A percentile compares a stretch with the other conserved stretches of the same genome.
Conservation (phyloP, 2,113 vertebrate species). For the Syngnathus floridae region DNA sequence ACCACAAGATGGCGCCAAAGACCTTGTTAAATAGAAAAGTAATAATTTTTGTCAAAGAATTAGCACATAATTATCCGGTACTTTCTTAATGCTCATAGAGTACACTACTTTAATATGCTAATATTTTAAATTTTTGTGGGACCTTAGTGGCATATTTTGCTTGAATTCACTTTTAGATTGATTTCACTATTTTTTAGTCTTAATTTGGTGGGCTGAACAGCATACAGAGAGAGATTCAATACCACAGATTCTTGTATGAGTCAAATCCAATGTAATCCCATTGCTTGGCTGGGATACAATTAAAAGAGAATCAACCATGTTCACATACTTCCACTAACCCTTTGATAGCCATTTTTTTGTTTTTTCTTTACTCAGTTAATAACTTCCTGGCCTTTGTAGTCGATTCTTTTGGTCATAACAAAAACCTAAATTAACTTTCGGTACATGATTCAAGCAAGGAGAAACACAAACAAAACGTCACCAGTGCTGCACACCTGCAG, state of each 20-base stretch:
- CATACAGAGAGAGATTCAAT: not conserved
- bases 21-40: not conserved
- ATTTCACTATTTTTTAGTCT: not conserved
- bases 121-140: not conserved
- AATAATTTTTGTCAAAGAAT: not conserved
- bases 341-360: not conserved
- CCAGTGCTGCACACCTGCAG: conserved; percentile 43
- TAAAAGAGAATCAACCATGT: not conserved
- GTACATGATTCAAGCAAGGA: conserved; percentile 9
- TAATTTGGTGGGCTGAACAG: not conserved
- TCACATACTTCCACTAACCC: not conserved
- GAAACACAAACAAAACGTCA: conserved; percentile 18
- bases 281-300: not conserved
- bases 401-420: not conserved
- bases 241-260: not conserved
- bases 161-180: not conserved
- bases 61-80: too few species aligned
- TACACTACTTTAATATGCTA: not conserved
- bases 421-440: conserved; percentile 37
- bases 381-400: conserved; percentile 16
- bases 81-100: too few species aligned
- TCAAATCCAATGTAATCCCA: not conserved
- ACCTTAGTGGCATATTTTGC: not conserved
- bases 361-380: conserved; percentile 1
- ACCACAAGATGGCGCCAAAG: not conserved